Conservation (phyloP, 2,113 vertebrate genomes). For the Silurus glanis region DNA sequence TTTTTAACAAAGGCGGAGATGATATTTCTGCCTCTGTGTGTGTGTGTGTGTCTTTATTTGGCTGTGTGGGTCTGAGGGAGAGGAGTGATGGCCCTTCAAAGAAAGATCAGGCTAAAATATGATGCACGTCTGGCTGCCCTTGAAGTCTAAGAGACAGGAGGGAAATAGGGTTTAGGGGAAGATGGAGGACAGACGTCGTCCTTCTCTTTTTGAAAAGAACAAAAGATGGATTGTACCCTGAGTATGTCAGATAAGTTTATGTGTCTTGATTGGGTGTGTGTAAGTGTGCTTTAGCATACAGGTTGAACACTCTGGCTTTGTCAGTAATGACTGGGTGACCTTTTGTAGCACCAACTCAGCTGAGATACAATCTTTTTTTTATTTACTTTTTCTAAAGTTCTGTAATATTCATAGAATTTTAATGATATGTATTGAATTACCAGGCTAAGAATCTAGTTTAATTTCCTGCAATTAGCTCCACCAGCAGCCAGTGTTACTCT, state of each 20-base stretch:
- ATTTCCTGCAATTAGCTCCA: not conserved
- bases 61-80: constrained; percentile 17
- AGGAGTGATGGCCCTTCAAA: constrained; percentile 48
- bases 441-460: not conserved
- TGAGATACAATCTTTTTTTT: not conserved
- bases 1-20: not conserved
- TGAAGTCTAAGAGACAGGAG: constrained; percentile 30
- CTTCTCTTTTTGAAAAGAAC: constrained; percentile 27
- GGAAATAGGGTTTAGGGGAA: constrained; percentile 38
- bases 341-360: constrained; percentile 12
- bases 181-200: constrained; percentile 36
- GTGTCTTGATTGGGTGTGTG: constrained; percentile 21
- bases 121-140: constrained; percentile 42
- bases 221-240: constrained; percentile 30
- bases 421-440: not conserved
- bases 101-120: constrained; percentile 50
- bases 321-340: not conserved
- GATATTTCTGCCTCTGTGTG: constrained; percentile 21
- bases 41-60: not conserved
- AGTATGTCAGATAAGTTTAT: not conserved
- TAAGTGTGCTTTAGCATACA: not conserved
- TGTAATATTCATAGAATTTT: not conserved
- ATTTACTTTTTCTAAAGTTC: no score
- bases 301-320: not conserved
- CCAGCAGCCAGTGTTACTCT: not conserved